Evolutionary conservation across 1,140 invertebrate species (phyloP).

Genomic region (Heterodera carotae): DNA sequence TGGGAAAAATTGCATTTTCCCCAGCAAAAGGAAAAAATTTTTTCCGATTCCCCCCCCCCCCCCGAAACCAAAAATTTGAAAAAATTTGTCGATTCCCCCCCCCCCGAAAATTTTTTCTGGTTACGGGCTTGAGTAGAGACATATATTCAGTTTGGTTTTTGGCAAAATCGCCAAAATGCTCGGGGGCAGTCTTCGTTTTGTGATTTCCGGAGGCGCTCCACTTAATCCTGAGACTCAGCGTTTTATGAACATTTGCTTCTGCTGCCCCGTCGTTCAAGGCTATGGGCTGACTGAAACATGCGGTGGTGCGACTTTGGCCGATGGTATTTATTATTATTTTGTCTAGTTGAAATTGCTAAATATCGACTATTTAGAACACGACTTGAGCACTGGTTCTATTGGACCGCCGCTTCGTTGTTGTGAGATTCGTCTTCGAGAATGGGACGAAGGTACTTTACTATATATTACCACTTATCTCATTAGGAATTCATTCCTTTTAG

Average conservation of each 20-base stretch:
- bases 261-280: constrained; percentile 85
- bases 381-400: constrained; percentile 79
- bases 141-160: constrained; percentile 76
- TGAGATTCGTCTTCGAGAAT: constrained; percentile 84
- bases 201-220: constrained; percentile 89
- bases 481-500: no score
- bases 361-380: constrained; percentile 66
- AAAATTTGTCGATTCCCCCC: no score
- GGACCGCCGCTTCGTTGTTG: constrained; percentile 84
- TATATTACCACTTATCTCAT: no score
- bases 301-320: constrained; percentile 85
- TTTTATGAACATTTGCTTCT: constrained; percentile 89
- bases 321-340: constrained; percentile 69
- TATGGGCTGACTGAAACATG: constrained; percentile 97
- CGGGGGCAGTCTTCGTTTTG: constrained; percentile 81
- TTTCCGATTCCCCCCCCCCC: no score
- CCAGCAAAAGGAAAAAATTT: no score
- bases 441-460: constrained; percentile 82
- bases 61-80: no score
- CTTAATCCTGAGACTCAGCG: constrained; percentile 91
- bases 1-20: no score
- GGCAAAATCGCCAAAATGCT: constrained; percentile 77
- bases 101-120: no score
- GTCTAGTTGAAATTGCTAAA: background rate
- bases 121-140: constrained; percentile 31